phyloP scores from a whole-genome alignment of 2,888 invertebrate species.

The Crioceris asparagi region DNA sequence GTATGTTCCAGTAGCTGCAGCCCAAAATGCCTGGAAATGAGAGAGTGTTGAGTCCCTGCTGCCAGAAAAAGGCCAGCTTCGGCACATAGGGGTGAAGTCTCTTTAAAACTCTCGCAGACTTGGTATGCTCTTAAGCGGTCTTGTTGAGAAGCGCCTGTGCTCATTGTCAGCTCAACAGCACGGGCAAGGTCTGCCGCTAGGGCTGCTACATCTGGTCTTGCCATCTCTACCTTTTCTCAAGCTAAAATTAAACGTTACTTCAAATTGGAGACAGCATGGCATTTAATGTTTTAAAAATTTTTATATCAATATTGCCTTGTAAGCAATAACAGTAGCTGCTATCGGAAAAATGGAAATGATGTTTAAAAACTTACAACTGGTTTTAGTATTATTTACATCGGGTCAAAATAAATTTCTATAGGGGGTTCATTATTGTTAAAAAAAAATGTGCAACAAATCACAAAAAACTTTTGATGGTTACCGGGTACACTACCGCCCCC shows the following conservation, averaged over 20 bases:
- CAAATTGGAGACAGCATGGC: conserved; percentile 14
- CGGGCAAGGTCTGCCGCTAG: conserved; percentile 68
- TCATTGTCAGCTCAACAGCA: conserved; percentile 74
- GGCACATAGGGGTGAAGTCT: conserved; percentile 77
- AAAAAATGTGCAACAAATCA: conserved; percentile 22
- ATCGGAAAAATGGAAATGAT: neutral
- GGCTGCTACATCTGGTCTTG: conserved; percentile 52
- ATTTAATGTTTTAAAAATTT: conserved; percentile 13
- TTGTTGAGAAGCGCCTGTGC: conserved; percentile 63
- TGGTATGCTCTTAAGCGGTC: conserved; percentile 73
- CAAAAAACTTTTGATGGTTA: conserved; percentile 20
- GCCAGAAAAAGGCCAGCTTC: conserved; percentile 76
- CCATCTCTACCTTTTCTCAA: conserved; percentile 31
- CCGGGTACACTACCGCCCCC: conserved; percentile 25
- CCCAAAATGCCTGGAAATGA: conserved; percentile 81
- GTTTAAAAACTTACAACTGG: neutral
- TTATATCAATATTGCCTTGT: no score
- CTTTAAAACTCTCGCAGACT: conserved; percentile 76
- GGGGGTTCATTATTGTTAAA: no score
- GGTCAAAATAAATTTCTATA: conserved; percentile 6
- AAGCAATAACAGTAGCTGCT: no score
- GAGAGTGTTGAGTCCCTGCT: conserved; percentile 60
- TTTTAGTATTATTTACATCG: neutral
- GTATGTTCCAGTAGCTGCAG: conserved; percentile 88
- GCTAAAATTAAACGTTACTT: conserved; percentile 10